Evolutionary conservation across 2,113 vertebrate species (phyloP).

Genomic region (Speoplatyrhinus poulsoni): DNA sequence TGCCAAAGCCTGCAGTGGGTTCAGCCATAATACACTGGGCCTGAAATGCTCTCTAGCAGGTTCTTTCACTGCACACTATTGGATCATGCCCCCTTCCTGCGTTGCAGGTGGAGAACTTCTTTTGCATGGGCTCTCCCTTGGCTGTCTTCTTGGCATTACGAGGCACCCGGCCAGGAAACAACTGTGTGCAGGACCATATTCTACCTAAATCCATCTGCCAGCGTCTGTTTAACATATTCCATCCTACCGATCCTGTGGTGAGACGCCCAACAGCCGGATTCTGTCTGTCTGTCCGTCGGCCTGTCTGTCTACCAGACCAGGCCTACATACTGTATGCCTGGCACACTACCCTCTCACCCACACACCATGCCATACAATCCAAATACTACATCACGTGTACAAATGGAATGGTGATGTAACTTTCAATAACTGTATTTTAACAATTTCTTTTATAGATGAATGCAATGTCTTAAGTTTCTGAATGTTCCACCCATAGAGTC

Average conservation of each 20-base stretch:
- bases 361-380: neutral
- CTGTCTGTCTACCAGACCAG: no score
- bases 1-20: no score
- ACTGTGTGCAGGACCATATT: constrained; percentile 88
- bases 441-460: no score
- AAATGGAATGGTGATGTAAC: no score
- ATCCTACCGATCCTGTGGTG: constrained; percentile 97
- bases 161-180: constrained; percentile 88
- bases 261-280: constrained; percentile 50
- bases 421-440: no score
- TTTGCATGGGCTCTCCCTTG: constrained; percentile 96
- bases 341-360: neutral
- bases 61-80: no score
- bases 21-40: no score
- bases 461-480: no score
- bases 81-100: neutral
- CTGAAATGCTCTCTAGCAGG: no score
- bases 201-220: constrained; percentile 90
- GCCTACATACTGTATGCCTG: neutral
- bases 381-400: no score
- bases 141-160: constrained; percentile 93
- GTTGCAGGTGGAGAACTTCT: constrained; percentile 94
- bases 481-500: no score
- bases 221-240: constrained; percentile 92
- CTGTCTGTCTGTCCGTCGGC: neutral